These are phyloP conservation scores for Craniophora ligustri DNA, from an alignment of 2,888 invertebrate species.

Conservation along the genomic window DNA sequence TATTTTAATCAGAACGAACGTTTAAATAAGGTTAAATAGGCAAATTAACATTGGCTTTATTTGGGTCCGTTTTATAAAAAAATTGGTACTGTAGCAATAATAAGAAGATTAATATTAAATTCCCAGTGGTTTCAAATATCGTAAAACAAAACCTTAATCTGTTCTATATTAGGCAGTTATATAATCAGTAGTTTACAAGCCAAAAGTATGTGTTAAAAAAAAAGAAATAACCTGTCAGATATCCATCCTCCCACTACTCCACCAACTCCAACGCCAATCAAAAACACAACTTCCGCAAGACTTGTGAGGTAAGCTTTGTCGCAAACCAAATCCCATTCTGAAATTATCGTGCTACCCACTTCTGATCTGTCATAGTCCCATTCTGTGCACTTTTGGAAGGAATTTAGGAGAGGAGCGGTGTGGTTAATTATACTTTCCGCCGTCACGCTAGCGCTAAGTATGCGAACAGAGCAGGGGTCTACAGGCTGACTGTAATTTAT, in stretches of 20 bases:
- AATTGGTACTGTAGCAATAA: background rate
- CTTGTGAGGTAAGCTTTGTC: conserved; percentile 91
- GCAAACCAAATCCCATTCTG: conserved; percentile 94
- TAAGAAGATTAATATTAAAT: conserved; percentile 5
- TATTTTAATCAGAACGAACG: too few relatives aligned
- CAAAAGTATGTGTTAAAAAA: too few relatives aligned
- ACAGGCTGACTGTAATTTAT: conserved; percentile 90
- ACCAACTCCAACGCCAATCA: conserved; percentile 93
- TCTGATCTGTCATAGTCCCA: conserved; percentile 90
- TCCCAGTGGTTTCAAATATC: conserved; percentile 1
- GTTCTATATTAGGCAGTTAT: too few relatives aligned
- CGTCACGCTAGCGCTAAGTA: conserved; percentile 75
- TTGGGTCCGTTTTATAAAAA: background rate
- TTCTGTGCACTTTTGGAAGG: conserved; percentile 85
- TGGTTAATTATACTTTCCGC: conserved; percentile 75
- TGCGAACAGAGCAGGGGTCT: conserved; percentile 88
- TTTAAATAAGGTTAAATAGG: too few relatives aligned
- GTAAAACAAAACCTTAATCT: too few relatives aligned
- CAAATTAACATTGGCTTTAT: too few relatives aligned
- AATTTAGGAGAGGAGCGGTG: conserved; percentile 74
- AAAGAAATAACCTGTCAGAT: conserved; percentile 90
- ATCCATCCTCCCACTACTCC: conserved; percentile 94
- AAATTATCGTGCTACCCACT: conserved; percentile 91
- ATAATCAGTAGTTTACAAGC: too few relatives aligned
- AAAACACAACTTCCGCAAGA: conserved; percentile 93